phyloP scores from a whole-genome alignment of 2,888 invertebrate species.

The Tuberolachnus salignus region DNA sequence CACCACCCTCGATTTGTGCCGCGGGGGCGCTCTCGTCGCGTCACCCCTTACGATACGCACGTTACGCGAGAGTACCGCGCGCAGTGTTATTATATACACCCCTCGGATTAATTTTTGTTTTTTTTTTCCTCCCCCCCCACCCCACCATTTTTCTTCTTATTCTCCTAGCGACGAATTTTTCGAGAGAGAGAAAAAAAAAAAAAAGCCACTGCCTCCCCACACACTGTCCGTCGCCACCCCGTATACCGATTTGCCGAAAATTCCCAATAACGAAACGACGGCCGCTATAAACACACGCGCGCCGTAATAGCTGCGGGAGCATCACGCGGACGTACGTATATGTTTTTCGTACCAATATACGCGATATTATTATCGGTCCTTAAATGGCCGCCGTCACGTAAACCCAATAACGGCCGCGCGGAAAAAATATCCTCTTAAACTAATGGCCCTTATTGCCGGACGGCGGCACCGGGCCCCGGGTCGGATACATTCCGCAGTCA shows the following conservation, averaged over 20 bases:
- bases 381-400: conserved; percentile 51
- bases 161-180: conserved; percentile 39
- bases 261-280: conserved; percentile 33
- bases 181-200: no score
- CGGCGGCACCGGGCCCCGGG: background rate
- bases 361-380: conserved; percentile 18
- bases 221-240: background rate
- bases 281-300: background rate
- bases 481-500: conserved; percentile 42
- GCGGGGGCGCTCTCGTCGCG: conserved; percentile 39
- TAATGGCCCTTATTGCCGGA: conserved; percentile 22
- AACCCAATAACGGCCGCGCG: conserved; percentile 40
- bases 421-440: conserved; percentile 44
- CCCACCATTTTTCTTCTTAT: no score
- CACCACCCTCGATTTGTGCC: conserved; percentile 39
- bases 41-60: background rate
- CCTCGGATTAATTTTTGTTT: conserved; percentile 29
- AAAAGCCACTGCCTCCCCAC: conserved; percentile 18
- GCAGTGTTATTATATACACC: background rate
- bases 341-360: conserved; percentile 6
- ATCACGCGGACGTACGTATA: background rate
- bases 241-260: no score
- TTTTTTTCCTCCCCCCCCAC: conserved; percentile 4
- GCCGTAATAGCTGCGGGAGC: background rate
- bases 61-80: no score